phyloP scores from a whole-genome alignment of 2,113 vertebrate genomes.

The Myrmecophaga tridactyla region DNA sequence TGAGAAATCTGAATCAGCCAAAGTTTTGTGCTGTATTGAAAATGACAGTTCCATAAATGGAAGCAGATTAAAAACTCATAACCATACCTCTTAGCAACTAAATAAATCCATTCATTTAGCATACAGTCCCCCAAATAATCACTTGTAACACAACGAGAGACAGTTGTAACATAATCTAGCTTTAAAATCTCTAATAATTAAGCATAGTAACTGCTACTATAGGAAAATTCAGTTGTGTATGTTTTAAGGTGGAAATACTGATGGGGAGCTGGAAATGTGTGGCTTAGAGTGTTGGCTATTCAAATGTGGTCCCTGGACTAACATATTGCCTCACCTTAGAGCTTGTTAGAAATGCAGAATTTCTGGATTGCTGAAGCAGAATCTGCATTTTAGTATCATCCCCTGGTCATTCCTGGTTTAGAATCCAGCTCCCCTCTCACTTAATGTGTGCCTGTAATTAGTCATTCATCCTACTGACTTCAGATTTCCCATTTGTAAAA shows the following conservation, averaged over 20 bases:
- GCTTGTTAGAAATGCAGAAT: not conserved
- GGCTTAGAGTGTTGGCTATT: not conserved
- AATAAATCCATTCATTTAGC: constrained; percentile 2
- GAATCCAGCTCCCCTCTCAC: not conserved
- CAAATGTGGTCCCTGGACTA: not conserved
- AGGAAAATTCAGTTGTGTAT: not conserved
- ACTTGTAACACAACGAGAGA: not conserved
- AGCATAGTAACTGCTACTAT: not conserved
- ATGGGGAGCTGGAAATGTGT: not conserved
- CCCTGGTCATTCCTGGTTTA: not conserved
- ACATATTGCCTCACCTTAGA: not conserved
- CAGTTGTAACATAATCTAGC: not conserved
- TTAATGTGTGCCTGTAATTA: not conserved
- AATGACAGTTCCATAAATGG: not conserved
- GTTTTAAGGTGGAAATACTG: not conserved
- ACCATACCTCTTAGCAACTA: not conserved
- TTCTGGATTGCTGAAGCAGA: not conserved
- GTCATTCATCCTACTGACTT: not conserved
- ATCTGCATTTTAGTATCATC: not conserved
- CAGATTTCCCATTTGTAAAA: not conserved
- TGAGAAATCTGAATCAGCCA: not conserved
- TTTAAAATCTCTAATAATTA: constrained; percentile 23
- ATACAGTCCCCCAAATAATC: not conserved
- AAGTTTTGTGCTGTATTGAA: not conserved
- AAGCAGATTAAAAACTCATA: constrained; percentile 8